Percentiles rank a stretch among this genome's conserved stretches.
Evolutionary conservation across 2,888 invertebrate genomes (phyloP).

Genomic region (Gymnocheta viridis): DNA sequence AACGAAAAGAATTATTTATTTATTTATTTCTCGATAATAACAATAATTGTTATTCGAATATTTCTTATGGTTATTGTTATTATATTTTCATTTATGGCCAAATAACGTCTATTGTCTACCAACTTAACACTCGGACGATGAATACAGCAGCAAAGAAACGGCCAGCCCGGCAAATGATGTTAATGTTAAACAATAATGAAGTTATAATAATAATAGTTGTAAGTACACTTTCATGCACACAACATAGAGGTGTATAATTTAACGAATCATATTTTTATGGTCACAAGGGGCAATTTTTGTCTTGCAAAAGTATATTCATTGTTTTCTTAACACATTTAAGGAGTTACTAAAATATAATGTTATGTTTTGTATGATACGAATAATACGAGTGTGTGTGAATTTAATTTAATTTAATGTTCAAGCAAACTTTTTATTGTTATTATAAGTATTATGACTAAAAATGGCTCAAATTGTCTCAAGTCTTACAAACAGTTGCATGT

Average conservation of each 20-base stretch:
- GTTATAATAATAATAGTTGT: slow-evolving; percentile 67
- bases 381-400: neutral
- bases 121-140: slow-evolving; percentile 43
- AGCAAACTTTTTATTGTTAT: slow-evolving; percentile 60
- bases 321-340: slow-evolving; percentile 49
- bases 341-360: slow-evolving; percentile 61
- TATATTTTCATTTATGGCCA: slow-evolving; percentile 66
- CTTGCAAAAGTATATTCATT: slow-evolving; percentile 1
- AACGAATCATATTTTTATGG: slow-evolving; percentile 64
- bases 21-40: slow-evolving; percentile 50
- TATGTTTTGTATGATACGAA: neutral
- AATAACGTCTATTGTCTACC: slow-evolving; percentile 62
- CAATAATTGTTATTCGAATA: slow-evolving; percentile 64
- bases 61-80: slow-evolving; percentile 68
- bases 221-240: neutral
- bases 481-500: slow-evolving; percentile 60
- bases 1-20: slow-evolving; percentile 22
- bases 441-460: slow-evolving; percentile 45
- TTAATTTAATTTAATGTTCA: slow-evolving; percentile 38
- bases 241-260: neutral
- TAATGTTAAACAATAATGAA: slow-evolving; percentile 64
- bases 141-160: slow-evolving; percentile 1
- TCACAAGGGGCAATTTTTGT: slow-evolving; percentile 50
- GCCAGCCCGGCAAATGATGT: slow-evolving; percentile 31
- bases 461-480: slow-evolving; percentile 48